A percentile compares a stretch with the other conserved stretches of the same genome.
These are phyloP conservation scores for Onychomys leucogaster DNA, from an alignment of 2,797 vertebrate species.

Conservation along the genomic window DNA sequence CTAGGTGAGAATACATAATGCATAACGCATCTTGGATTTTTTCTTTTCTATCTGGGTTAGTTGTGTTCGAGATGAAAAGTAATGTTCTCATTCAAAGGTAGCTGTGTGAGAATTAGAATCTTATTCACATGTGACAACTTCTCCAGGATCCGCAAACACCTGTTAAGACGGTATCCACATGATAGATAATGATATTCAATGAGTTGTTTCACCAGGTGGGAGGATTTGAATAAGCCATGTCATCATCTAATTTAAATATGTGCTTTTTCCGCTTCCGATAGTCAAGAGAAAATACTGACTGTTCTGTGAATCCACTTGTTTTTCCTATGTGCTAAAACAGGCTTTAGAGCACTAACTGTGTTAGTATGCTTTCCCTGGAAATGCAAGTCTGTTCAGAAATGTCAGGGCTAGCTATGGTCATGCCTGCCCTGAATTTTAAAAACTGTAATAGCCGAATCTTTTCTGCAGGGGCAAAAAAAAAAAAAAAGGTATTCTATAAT, in stretches of 20 bases:
- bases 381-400: slow-evolving; percentile 78
- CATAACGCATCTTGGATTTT: not conserved
- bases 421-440: slow-evolving; percentile 86
- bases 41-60: not conserved
- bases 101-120: slow-evolving; percentile 75
- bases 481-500: slow-evolving; percentile 79
- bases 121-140: slow-evolving; percentile 66
- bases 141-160: slow-evolving; percentile 71
- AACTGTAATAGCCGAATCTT: slow-evolving; percentile 81
- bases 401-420: slow-evolving; percentile 82
- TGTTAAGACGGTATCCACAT: slow-evolving; percentile 59
- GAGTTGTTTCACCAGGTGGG: slow-evolving; percentile 67
- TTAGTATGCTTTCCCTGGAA: slow-evolving; percentile 75
- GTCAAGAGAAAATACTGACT: slow-evolving; percentile 64
- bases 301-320: slow-evolving; percentile 48
- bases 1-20: slow-evolving; percentile 10
- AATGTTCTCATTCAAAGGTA: slow-evolving; percentile 60
- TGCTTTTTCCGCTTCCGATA: slow-evolving; percentile 72
- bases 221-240: slow-evolving; percentile 70
- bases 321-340: slow-evolving; percentile 71
- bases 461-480: slow-evolving; percentile 54
- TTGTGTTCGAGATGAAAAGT: slow-evolving; percentile 53
- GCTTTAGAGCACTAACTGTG: not conserved
- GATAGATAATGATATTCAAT: slow-evolving; percentile 70
- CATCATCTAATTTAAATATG: slow-evolving; percentile 79